Percentiles rank a stretch among this genome's conserved stretches.
Evolutionary conservation across 1,140 invertebrate species (phyloP).

Genomic region (Pemphigus obesinymphae): DNA sequence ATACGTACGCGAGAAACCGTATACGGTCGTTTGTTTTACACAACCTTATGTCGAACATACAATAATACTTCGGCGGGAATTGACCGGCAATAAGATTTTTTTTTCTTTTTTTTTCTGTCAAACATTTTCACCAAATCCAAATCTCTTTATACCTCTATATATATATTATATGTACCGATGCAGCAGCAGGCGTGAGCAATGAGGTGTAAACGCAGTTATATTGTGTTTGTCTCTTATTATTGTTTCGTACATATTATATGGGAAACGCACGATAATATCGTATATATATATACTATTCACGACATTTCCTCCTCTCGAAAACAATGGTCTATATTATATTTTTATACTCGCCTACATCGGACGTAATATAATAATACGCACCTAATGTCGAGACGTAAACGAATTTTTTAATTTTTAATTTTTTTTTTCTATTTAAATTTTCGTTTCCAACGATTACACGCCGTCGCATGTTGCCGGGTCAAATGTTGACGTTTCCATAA

Average conservation of each 20-base stretch:
- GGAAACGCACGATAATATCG: background rate
- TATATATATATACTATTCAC: background rate
- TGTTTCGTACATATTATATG: too few species aligned
- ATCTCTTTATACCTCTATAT: too few species aligned
- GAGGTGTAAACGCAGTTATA: background rate
- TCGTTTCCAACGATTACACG: background rate
- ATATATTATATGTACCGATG: background rate
- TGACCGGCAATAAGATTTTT: too few species aligned
- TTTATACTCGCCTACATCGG: background rate
- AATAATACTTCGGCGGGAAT: too few species aligned
- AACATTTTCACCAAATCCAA: too few species aligned
- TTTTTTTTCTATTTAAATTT: background rate
- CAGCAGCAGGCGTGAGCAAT: background rate
- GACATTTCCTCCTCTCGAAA: background rate
- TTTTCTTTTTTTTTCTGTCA: too few species aligned
- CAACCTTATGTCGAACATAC: too few species aligned
- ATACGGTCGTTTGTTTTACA: too few species aligned
- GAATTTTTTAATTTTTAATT: background rate
- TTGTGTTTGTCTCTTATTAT: too few species aligned
- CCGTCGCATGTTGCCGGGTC: background rate
- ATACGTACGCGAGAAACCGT: too few species aligned
- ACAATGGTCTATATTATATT: background rate
- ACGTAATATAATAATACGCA: background rate
- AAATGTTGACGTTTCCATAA: constrained; percentile 19
- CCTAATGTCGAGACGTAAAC: background rate